These are phyloP conservation scores for Acipenser ruthenus DNA, from an alignment of 2,797 vertebrate species.

Conservation along the genomic window DNA sequence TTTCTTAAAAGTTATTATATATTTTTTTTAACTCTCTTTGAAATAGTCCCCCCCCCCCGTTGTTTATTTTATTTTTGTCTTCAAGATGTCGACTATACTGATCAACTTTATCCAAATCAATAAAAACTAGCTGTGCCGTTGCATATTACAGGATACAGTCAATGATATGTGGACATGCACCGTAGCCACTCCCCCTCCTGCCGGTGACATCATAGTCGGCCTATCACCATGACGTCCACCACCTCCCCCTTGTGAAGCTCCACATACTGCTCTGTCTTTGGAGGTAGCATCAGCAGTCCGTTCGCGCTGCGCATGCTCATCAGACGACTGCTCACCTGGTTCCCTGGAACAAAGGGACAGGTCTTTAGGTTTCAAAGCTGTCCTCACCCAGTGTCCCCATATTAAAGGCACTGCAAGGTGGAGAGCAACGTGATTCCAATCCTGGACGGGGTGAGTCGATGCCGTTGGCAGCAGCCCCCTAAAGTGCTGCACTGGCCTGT, in stretches of 20 bases:
- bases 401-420: too few species aligned
- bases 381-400: too few species aligned
- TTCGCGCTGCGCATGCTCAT: constrained; percentile 99
- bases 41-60: constrained; percentile 64
- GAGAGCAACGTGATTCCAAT: too few species aligned
- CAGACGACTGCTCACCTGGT: constrained; percentile 96
- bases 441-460: too few species aligned
- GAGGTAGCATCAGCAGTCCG: constrained; percentile 95
- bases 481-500: too few species aligned
- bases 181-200: constrained; percentile 72
- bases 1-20: constrained; percentile 90
- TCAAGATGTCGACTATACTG: constrained; percentile 97
- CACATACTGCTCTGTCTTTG: constrained; percentile 98
- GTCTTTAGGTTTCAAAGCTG: too few species aligned
- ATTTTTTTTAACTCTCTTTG: constrained; percentile 68
- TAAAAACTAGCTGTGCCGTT: constrained; percentile 99
- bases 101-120: constrained; percentile 96
- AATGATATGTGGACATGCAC: constrained; percentile 99
- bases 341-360: constrained; percentile 56
- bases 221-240: constrained; percentile 98
- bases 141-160: constrained; percentile 99
- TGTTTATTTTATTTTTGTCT: constrained; percentile 62
- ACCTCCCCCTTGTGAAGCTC: constrained; percentile 97
- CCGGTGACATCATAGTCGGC: constrained; percentile 87
- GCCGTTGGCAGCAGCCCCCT: too few species aligned